Base-by-base conservation (phyloP, 2,888 invertebrate genomes). In the Nematopogon swammerdamellus region DNA sequence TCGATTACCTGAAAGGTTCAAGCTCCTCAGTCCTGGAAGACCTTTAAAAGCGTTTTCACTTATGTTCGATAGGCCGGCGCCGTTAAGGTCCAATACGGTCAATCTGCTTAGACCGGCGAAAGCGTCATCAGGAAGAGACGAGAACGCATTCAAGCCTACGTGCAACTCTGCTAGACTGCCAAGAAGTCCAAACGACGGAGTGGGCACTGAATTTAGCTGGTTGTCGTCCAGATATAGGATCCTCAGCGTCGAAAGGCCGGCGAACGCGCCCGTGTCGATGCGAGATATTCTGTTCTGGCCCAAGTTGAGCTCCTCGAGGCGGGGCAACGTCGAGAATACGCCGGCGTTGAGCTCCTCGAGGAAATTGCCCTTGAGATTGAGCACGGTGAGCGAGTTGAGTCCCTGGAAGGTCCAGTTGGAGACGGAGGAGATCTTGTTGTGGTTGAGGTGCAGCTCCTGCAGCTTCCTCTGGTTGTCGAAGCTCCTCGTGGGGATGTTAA, bases 221-320 rank as follows among this genome's bases (percentile, higher is more conserved):
- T 94, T 94, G 64, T 93, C 92, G 62, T 94, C 92, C 54, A 94
- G 74, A 66, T 91, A 91, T 14, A 94, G 73, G 18, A 92, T 88
- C 53, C 91, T 81, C 50, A 94, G 74, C n/a, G 89, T 86, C 3
- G 83, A 76, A 48, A 94, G 68, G 1, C 90, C 91, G 48, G 87
- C 85, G 59, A 94, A 90, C 2, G 92, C 90, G 54, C 82, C 82
- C 0, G 87, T 83, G 60, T 92, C 91, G 45, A 94, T 88, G 60
- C 85, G 84, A 17, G 88, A 87, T 63, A 94, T 92, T 59, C 92
- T 84, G 67, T 94, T 93, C 68, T 91, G 87, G 16, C 92, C 92
- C 53, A 94, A 77, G 72, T 94, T 92, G 48, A 94, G 79, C 68
- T 94, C 93, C 64, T 92, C 91, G 57, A 94, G 79, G 65, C 88